Evolutionary conservation across 2,888 invertebrate genomes (phyloP).

Genomic region (Nyleta sp.): DNA sequence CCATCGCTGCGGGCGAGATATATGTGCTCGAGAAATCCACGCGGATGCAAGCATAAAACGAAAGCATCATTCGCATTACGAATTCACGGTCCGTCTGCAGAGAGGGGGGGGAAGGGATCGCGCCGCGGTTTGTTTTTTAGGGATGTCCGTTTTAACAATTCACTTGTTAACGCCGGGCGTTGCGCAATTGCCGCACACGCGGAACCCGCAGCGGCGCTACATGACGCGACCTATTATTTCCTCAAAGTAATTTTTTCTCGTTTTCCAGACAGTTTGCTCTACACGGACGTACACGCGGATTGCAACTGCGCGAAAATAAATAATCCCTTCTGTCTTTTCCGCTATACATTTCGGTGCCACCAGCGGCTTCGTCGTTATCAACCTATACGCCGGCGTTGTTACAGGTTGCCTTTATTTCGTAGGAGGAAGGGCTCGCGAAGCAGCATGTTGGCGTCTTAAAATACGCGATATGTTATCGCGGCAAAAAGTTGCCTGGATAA

Average conservation of each 20-base stretch:
- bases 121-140: conserved; percentile 40
- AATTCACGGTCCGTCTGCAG: conserved; percentile 37
- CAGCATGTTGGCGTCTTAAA: conserved; percentile 1
- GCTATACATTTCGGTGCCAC: conserved; percentile 68
- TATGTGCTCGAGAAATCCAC: conserved; percentile 19
- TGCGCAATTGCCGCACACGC: conserved; percentile 37
- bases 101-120: neutral
- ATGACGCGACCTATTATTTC: conserved; percentile 69
- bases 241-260: conserved; percentile 77
- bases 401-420: conserved; percentile 55
- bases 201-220: conserved; percentile 34
- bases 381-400: conserved; percentile 51
- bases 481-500: neutral
- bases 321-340: conserved; percentile 72
- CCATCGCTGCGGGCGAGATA: conserved; percentile 1
- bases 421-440: conserved; percentile 1
- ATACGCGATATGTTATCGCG: conserved; percentile 17
- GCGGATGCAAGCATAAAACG: conserved; percentile 22
- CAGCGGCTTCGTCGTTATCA: conserved; percentile 37
- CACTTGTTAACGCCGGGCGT: conserved; percentile 51
- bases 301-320: conserved; percentile 76
- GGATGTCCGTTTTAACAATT: conserved; percentile 56
- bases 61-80: conserved; percentile 43
- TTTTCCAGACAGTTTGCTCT: conserved; percentile 78
- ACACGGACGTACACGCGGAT: conserved; percentile 73